Evolutionary conservation across 2,797 vertebrate genomes (phyloP).

Genomic region (Adelosebastes latens): DNA sequence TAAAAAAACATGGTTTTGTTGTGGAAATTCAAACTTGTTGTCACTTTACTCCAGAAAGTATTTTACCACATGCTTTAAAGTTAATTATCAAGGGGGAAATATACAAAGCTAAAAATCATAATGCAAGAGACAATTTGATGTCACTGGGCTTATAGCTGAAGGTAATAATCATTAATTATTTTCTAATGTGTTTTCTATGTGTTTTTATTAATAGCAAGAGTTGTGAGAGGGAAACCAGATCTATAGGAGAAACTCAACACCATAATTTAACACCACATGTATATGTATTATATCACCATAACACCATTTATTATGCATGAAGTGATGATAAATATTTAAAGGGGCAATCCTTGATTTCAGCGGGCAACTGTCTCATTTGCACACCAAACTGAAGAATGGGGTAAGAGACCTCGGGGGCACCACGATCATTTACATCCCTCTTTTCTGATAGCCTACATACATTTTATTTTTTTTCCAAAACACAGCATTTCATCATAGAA

Average conservation of each 20-base stretch:
- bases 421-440: background rate
- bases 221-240: background rate
- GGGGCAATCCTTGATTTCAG: slow-evolving; percentile 15
- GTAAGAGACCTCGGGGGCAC: background rate
- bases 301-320: slow-evolving; percentile 34
- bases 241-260: background rate
- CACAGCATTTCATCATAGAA: background rate
- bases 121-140: background rate
- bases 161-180: background rate
- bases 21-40: background rate
- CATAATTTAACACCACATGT: background rate
- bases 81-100: background rate
- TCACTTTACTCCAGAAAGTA: background rate
- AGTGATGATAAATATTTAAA: slow-evolving; percentile 25
- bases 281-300: slow-evolving; percentile 15
- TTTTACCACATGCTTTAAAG: background rate
- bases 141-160: background rate
- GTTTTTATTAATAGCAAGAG: background rate
- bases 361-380: slow-evolving; percentile 13
- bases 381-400: slow-evolving; percentile 11
- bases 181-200: background rate
- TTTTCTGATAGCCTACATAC: background rate
- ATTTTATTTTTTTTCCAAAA: background rate
- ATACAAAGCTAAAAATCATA: background rate
- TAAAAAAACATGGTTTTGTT: background rate